Conservation (phyloP, 2,113 vertebrate species). For the Siniperca chuatsi region DNA sequence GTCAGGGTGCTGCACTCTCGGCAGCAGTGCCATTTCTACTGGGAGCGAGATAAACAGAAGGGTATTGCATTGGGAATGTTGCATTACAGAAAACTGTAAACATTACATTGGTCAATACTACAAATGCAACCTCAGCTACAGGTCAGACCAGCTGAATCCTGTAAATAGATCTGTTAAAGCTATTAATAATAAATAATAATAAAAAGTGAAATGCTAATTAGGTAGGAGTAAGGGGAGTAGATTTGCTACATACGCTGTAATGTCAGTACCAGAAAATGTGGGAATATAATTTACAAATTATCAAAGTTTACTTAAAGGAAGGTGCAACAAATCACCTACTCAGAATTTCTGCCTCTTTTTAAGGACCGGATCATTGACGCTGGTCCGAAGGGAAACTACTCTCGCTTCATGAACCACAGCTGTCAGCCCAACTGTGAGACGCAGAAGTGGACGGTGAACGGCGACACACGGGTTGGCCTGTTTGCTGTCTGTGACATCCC, state of each 20-base stretch:
- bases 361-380: constrained; percentile 98
- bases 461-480: constrained; percentile 95
- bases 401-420: constrained; percentile 99
- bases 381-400: constrained; percentile 98
- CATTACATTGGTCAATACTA: constrained; percentile 80
- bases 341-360: background rate
- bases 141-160: background rate
- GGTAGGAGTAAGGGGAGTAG: background rate
- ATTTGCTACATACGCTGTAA: background rate
- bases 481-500: constrained; percentile 96
- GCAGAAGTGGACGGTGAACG: constrained; percentile 98
- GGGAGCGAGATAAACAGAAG: constrained; percentile 80
- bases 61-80: constrained; percentile 89
- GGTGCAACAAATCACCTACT: background rate
- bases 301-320: background rate
- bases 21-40: constrained; percentile 39
- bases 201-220: background rate
- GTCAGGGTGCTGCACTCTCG: constrained; percentile 6
- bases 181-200: background rate
- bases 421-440: constrained; percentile 99
- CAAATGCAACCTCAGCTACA: constrained; percentile 23
- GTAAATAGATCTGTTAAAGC: background rate
- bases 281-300: background rate
- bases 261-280: background rate
- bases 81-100: constrained; percentile 49